These are phyloP conservation scores for Amphiura filiformis DNA, from an alignment of 35 echinoderm and acorn worm genomes.

Conservation along the genomic window DNA sequence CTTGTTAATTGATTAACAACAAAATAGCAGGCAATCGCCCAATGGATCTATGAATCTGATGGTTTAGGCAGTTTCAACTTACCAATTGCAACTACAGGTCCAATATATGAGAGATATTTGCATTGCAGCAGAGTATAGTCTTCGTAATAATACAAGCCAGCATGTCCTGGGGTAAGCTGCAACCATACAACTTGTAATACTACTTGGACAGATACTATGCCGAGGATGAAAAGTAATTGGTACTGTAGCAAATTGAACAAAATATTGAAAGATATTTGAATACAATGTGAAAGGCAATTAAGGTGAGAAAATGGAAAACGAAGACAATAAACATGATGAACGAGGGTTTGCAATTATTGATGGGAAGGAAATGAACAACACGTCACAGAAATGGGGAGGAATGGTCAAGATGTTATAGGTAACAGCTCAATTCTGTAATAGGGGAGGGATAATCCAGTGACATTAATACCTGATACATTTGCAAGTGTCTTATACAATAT, in stretches of 20 bases:
- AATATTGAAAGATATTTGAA: background rate
- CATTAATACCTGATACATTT: too few species aligned
- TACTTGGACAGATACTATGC: slow-evolving; percentile 61
- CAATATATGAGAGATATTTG: slow-evolving; percentile 5
- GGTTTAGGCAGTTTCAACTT: too few species aligned
- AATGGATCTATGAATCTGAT: too few species aligned
- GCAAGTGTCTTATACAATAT: too few species aligned
- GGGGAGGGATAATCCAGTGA: too few species aligned
- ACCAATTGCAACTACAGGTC: slow-evolving; percentile 27
- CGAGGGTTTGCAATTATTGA: background rate
- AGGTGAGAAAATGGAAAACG: background rate
- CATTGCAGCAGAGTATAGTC: slow-evolving; percentile 39
- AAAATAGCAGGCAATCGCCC: too few species aligned
- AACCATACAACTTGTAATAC: slow-evolving; percentile 50
- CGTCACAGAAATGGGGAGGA: too few species aligned
- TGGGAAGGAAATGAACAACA: background rate
- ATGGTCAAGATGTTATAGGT: too few species aligned
- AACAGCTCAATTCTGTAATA: too few species aligned
- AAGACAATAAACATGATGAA: background rate
- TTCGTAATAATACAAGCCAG: slow-evolving; percentile 14
- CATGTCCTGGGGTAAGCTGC: slow-evolving; percentile 38
- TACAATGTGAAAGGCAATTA: background rate
- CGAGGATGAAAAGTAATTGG: slow-evolving; percentile 77
- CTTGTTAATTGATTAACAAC: too few species aligned
- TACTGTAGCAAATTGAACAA: slow-evolving; percentile 54